Conservation (phyloP, 2,888 invertebrate genomes). For the Folsomia manolachei region DNA sequence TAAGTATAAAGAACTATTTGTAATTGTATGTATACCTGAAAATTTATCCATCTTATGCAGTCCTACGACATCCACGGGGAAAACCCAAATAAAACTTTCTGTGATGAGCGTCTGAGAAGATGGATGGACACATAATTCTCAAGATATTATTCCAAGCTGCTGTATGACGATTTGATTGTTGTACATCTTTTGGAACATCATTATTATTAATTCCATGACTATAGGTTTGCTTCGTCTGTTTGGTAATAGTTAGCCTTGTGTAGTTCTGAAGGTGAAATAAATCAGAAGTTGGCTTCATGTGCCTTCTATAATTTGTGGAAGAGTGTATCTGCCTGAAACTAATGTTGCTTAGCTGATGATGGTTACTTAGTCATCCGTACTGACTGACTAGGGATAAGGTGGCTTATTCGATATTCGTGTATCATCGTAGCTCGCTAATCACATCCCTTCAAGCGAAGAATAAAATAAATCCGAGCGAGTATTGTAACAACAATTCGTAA, state of each 20-base stretch:
- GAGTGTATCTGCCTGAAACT: not conserved
- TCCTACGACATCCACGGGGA: too few species aligned
- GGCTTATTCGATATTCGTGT: not conserved
- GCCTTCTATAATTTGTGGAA: slow-evolving; percentile 2
- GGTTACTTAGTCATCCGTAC: too few species aligned
- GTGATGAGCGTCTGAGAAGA: not conserved
- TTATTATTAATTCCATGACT: slow-evolving; percentile 39
- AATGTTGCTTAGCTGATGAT: slow-evolving; percentile 8
- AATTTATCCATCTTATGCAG: too few species aligned
- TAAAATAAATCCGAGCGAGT: not conserved
- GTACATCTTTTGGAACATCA: slow-evolving; percentile 6
- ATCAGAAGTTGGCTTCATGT: slow-evolving; percentile 45
- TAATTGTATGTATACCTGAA: too few species aligned
- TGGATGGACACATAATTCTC: slow-evolving; percentile 1
- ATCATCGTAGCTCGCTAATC: not conserved
- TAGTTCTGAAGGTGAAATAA: slow-evolving; percentile 50
- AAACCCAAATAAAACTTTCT: not conserved
- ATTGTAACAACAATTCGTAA: not conserved
- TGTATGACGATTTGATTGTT: slow-evolving; percentile 1
- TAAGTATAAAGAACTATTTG: too few species aligned
- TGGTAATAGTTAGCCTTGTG: slow-evolving; percentile 49
- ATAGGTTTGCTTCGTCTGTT: slow-evolving; percentile 37
- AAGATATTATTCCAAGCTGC: not conserved
- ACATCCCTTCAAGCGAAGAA: not conserved
- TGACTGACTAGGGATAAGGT: too few species aligned